Evolutionary conservation across 2,113 vertebrate species (phyloP), one percentile per base, ranked within the genome.

Genomic region (Psophia crepitans): DNA sequence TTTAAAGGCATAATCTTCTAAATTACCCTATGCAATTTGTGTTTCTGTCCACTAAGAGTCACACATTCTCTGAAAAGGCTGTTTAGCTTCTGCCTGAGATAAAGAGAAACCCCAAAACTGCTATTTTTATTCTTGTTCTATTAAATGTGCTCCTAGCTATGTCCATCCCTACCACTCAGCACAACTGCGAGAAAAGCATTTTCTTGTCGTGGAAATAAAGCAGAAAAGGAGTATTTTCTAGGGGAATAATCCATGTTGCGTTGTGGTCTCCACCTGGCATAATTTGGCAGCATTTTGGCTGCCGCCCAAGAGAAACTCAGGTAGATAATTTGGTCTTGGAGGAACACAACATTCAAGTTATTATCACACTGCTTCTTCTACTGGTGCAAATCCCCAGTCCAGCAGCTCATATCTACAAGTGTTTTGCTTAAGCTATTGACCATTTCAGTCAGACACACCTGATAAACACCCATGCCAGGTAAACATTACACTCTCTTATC

Each of bases 11-110:
- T 24, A 91, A n/a, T 94, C 78, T 96, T 93, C 70, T 69, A 73
- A 87, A 93, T 85, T 69, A 85, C 27, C 44, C 41, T 32, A 44
- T 2, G 1, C 46, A 73, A 83, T 91, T 87, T 91, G 57, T 76
- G 57, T 27, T 94, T 60, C 61, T 60, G 61, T 73, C 63, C 57
- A 69, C 48, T 57, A 32, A 49, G 64, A 78, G 51, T 60, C 24
- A 66, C 60, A 35, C 28, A 30, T 54, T 78, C 60, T 53, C 81
- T 75, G 56, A 85, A 75, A 66, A 44, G 18, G 43, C 60, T 79
- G 33, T 82, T 91, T 41, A 85, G 65, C 30, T 87, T 92, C 89
- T 77, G 78, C 87, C 91, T 82, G 91, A 91, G 84, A 82, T 64
- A 84, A 87, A 83, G 14, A 48, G 69, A 87, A 89, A 87, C 12